These are phyloP conservation scores for Orthosia incerta DNA, from an alignment of 2,888 invertebrate genomes.

Conservation along the genomic window DNA sequence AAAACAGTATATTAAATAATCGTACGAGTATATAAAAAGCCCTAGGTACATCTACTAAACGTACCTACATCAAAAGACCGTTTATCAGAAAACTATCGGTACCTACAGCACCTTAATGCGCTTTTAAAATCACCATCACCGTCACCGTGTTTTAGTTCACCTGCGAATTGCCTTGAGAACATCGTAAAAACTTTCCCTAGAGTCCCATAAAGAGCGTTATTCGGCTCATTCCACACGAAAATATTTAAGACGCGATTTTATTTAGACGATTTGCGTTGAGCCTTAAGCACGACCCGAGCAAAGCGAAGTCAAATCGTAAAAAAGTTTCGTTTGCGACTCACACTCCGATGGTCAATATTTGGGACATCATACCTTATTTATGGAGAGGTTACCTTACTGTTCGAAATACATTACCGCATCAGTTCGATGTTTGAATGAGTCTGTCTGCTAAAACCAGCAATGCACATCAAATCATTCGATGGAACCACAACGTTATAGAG, in stretches of 20 bases:
- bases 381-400: background rate
- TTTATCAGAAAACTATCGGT: background rate
- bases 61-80: background rate
- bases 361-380: slow-evolving; percentile 28
- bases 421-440: background rate
- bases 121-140: background rate
- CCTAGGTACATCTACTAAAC: background rate
- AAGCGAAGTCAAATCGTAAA: slow-evolving; percentile 55
- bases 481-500: slow-evolving; percentile 35
- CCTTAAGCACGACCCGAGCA: slow-evolving; percentile 36
- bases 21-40: background rate
- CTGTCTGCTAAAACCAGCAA: slow-evolving; percentile 6
- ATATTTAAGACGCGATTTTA: slow-evolving; percentile 57
- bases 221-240: slow-evolving; percentile 54
- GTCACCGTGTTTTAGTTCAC: slow-evolving; percentile 37
- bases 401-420: slow-evolving; percentile 19
- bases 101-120: background rate
- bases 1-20: too few species aligned
- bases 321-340: slow-evolving; percentile 31
- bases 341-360: slow-evolving; percentile 49
- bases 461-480: slow-evolving; percentile 27
- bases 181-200: slow-evolving; percentile 53
- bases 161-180: slow-evolving; percentile 44
- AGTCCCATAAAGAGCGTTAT: slow-evolving; percentile 45
- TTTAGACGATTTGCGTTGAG: slow-evolving; percentile 57